These are phyloP conservation scores for Lithobates pipiens DNA, from an alignment of 2,797 vertebrate genomes.

Conservation along the genomic window DNA sequence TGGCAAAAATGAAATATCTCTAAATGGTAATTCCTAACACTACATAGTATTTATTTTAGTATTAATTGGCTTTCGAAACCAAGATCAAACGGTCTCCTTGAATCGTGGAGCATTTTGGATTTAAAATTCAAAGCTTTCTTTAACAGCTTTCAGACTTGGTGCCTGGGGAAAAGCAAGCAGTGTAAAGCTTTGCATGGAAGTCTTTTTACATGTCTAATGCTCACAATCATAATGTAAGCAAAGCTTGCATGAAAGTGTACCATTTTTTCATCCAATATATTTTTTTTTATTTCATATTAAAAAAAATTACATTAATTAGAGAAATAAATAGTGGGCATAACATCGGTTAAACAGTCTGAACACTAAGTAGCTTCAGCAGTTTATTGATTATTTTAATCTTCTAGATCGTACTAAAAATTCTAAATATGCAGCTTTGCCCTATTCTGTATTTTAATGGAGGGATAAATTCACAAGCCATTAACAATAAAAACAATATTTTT, in stretches of 20 bases:
- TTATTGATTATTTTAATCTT: conserved; percentile 1
- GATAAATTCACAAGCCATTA: too few relatives aligned
- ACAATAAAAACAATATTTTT: too few relatives aligned
- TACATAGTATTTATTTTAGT: conserved; percentile 20
- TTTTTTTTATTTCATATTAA: conserved; percentile 63
- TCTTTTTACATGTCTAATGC: conserved; percentile 22
- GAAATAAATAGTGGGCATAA: conserved; percentile 54
- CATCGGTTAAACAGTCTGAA: conserved; percentile 51
- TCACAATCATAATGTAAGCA: conserved; percentile 34
- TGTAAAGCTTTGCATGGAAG: conserved; percentile 16
- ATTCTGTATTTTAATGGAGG: too few relatives aligned
- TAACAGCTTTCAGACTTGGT: conserved; percentile 19
- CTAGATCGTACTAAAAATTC: neutral
- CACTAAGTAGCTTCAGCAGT: conserved; percentile 25
- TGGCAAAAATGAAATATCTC: neutral
- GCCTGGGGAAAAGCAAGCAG: conserved; percentile 21
- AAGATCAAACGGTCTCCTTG: conserved; percentile 22
- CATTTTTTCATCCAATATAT: conserved; percentile 57
- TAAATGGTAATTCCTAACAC: conserved; percentile 6
- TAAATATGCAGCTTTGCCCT: neutral
- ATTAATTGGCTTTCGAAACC: conserved; percentile 39
- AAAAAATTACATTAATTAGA: conserved; percentile 64
- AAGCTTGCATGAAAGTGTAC: conserved; percentile 51
- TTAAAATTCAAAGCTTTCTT: conserved; percentile 45
- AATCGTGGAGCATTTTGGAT: conserved; percentile 36